Base-by-base conservation (phyloP, 2,113 vertebrate genomes). In the Ailurus styani region DNA sequence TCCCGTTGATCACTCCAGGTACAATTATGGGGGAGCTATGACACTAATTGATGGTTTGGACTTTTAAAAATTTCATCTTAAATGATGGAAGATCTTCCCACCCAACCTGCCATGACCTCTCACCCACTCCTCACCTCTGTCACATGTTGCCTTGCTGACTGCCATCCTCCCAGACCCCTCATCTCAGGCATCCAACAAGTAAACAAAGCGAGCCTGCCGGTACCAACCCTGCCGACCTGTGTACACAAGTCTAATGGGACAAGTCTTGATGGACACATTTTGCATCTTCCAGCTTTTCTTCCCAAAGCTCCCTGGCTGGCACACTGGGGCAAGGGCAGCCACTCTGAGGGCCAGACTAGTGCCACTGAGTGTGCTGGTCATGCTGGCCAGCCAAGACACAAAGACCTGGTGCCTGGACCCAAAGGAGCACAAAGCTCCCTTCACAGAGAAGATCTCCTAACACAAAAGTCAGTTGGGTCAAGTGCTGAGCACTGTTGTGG, bases 401-500 rank as follows among this genome's bases (percentile, higher is more conserved):
- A 91, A 77, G 70, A 70, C 72, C 68, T 14, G 12, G 17, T 0
- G 1, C 40, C 37, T 15, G n/a, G 90, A 55, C 4, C 7, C 12
- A n/a, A 64, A 15, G 40, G 29, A 79, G 34, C 6, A 14, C 14
- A 2, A 0, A 4, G 34, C 10, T 18, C 62, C 68, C 42, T 75
- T 91, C 82, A 18, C 20, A 0, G 23, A 68, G 62, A 25, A 23
- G 40, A 27, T 17, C 31, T 68, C 54, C 4, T 0, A 37, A 82
- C 37, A 7, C 17, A 50, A n/a, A 37, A 29, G 27, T 31, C 54
- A 21, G 40, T 84, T 20, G 52, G 14, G 34, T 9, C 4, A 0
- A 40, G 10, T 12, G 31, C 5, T 7, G 27, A 31, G 34, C 5
- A 18, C 50, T 7, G 7, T 15, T 6, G 1, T 7, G 40, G 3